Evolutionary conservation across 2,888 invertebrate species (phyloP), one percentile per base, ranked within the genome.

Genomic region (Temnothorax unifasciatus): DNA sequence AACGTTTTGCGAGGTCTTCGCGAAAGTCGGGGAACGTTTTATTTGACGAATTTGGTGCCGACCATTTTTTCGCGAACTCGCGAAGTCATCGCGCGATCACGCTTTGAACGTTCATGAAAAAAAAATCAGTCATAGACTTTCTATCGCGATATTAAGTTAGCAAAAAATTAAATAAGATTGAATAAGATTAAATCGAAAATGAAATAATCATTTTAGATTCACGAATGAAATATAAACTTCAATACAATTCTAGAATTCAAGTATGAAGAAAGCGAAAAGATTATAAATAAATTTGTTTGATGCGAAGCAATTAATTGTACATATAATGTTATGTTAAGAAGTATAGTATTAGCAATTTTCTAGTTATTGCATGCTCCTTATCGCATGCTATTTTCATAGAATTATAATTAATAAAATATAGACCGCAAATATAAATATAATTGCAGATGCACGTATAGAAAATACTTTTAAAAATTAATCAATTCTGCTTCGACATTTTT

Each of bases 161-260:
- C 8, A 15, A 54, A 15, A 54, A 71, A 34, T 68, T 3, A 50
- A 1, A 25, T 57, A 57, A 57, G 57, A 64, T 52, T 38, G 15
- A 5, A 57, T 73, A 5, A 73, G 6, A 71, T 54, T 21, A 52
- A 41, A 64, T 64, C 6, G 2, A 73, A 73, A 57, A 25, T 38
- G 34, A 54, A 71, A 25, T 21, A 8, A 73, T 57, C 3, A 57
- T 54, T 57, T 21, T 4, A 8, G 3, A 41, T 41, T 52, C 8
- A 57, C 15, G 15, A 71, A 21, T 71, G 6, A 52, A 71, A 54
- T 21, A 21, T 21, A 38, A 4, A 54, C 5, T 54, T 54, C 15
- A 15, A 71, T 54, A 41, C 15, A 69, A 13, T 69, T 34, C 6
- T 69, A 11, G 21, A 11, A n/a, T 15, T 54, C 38, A 54, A n/a